Percentiles rank a stretch among this genome's conserved stretches.
Evolutionary conservation across 2,113 vertebrate species (phyloP).

Genomic region (Sylvia atricapilla): DNA sequence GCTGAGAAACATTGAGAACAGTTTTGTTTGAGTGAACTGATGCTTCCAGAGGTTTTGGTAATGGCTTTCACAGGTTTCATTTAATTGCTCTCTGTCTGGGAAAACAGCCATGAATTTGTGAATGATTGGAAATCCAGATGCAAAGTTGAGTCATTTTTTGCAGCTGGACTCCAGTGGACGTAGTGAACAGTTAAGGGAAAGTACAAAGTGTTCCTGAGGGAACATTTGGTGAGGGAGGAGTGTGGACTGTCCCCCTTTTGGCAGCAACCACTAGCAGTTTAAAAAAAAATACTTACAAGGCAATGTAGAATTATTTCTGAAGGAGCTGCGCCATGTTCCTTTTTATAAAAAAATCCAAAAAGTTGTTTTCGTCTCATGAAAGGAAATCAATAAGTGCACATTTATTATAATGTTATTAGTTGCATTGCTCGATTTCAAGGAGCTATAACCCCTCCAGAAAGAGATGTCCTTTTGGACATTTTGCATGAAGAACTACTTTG

Average conservation of each 20-base stretch:
- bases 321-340: not conserved
- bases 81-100: conserved; percentile 22
- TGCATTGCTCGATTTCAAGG: not conserved
- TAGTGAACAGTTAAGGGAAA: conserved; percentile 18
- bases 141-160: not conserved
- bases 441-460: not conserved
- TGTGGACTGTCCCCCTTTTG: not conserved
- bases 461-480: not conserved
- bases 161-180: not conserved
- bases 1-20: not conserved
- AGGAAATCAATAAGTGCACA: not conserved
- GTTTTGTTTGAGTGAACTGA: not conserved
- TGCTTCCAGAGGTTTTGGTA: conserved; percentile 13
- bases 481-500: not conserved
- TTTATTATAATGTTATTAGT: not conserved
- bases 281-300: not conserved
- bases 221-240: not conserved
- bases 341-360: not conserved
- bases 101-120: conserved; percentile 16
- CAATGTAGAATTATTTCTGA: not conserved
- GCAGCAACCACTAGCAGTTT: not conserved
- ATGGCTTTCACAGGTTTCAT: conserved; percentile 8
- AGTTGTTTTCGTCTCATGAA: not conserved
- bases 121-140: conserved; percentile 35
- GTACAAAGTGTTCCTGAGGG: conserved; percentile 5